A percentile compares a stretch with the other conserved stretches of the same genome.
phyloP scores from a whole-genome alignment of 2,797 vertebrate species.

The Spizella passerina region DNA sequence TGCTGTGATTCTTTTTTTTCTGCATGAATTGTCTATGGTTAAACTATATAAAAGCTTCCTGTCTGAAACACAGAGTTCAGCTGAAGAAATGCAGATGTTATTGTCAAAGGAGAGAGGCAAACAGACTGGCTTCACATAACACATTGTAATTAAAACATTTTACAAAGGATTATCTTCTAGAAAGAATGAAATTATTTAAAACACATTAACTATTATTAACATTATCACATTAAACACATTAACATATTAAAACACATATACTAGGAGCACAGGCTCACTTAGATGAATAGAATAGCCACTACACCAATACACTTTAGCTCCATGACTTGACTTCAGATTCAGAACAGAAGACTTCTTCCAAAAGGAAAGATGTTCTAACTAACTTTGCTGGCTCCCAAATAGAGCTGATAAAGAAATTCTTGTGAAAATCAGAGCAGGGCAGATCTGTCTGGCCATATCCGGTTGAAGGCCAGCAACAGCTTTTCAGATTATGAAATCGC shows the following conservation, averaged over 20 bases:
- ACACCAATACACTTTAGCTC: neutral
- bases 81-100: neutral
- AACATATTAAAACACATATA: neutral
- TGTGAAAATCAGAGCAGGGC: conserved; percentile 6
- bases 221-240: neutral
- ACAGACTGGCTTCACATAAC: neutral
- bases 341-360: neutral
- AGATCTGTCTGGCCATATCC: neutral
- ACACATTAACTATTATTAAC: neutral
- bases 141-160: neutral
- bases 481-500: conserved; percentile 67
- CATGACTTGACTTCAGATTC: neutral
- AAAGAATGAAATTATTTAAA: neutral
- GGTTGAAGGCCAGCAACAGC: conserved; percentile 22
- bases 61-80: neutral
- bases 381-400: neutral
- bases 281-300: neutral
- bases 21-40: neutral
- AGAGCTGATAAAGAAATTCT: neutral
- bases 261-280: neutral
- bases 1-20: conserved; percentile 4
- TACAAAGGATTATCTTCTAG: neutral
- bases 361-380: neutral
- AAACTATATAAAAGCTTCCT: conserved; percentile 10
- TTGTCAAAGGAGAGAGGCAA: neutral